Conservation (phyloP, 2,113 vertebrate species). For the Grantiella picta region DNA sequence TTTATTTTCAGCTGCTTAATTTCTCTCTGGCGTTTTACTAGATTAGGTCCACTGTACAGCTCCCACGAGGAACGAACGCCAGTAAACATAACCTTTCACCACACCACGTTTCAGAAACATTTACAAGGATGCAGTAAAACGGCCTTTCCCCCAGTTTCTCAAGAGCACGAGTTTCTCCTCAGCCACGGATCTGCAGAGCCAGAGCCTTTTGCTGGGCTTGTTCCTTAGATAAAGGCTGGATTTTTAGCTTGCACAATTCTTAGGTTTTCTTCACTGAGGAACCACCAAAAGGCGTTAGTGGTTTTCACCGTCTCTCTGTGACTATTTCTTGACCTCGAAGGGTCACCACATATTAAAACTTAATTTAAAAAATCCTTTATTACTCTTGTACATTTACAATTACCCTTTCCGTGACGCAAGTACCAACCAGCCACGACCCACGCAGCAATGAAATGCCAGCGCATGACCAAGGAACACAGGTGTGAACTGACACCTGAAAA, state of each 20-base stretch:
- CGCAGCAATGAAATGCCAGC: neutral
- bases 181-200: neutral
- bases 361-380: neutral
- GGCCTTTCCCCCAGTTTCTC: neutral
- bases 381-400: neutral
- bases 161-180: neutral
- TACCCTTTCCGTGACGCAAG: neutral
- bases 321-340: neutral
- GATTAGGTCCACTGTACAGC: neutral
- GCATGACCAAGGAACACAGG: neutral
- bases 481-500: neutral
- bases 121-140: neutral
- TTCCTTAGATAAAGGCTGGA: neutral
- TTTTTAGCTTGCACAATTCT: neutral
- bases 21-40: neutral
- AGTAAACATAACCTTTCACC: neutral
- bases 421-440: neutral
- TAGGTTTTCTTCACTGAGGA: neutral
- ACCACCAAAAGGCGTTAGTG: neutral
- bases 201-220: neutral
- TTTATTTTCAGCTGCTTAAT: neutral
- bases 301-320: neutral
- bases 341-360: neutral
- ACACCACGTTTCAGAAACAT: neutral
- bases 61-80: neutral